phyloP scores from a whole-genome alignment of 2,797 vertebrate species.

The Australoheros facetus region DNA sequence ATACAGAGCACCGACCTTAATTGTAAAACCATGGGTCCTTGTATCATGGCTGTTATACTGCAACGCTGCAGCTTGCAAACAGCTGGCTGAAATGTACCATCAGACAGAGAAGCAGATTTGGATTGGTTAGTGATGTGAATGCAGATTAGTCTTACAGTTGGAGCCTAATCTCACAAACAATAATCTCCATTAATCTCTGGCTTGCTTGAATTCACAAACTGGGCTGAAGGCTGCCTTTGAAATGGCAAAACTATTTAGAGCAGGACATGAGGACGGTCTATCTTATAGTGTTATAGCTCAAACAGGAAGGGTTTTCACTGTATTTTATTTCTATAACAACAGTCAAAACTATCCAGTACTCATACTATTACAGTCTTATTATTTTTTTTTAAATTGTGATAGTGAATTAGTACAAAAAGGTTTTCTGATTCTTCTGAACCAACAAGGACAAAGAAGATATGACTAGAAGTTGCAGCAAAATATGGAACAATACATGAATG shows the following conservation, averaged over 20 bases:
- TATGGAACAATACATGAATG: neutral
- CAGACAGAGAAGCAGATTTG: slow-evolving; percentile 33
- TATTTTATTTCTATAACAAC: neutral
- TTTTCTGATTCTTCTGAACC: neutral
- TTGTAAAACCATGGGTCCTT: slow-evolving; percentile 1
- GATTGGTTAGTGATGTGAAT: slow-evolving; percentile 47
- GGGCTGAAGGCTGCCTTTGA: slow-evolving; percentile 48
- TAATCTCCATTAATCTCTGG: slow-evolving; percentile 65
- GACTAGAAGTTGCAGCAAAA: neutral
- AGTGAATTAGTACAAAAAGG: neutral
- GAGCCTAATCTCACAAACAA: slow-evolving; percentile 47
- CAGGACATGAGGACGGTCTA: slow-evolving; percentile 7
- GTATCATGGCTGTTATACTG: neutral
- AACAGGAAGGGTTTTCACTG: neutral
- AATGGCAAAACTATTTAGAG: slow-evolving; percentile 34
- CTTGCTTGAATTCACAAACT: slow-evolving; percentile 41
- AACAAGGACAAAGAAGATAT: neutral
- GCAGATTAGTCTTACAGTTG: slow-evolving; percentile 59
- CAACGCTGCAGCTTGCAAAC: slow-evolving; percentile 22
- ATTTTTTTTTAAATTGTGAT: neutral
- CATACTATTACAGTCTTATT: neutral
- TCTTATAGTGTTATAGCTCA: neutral
- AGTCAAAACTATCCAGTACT: neutral
- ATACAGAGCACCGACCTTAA: neutral
- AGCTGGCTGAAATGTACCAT: slow-evolving; percentile 44